These are phyloP conservation scores for Drosophila lacertosa DNA, from an alignment of 1,140 invertebrate species.

Conservation along the genomic window DNA sequence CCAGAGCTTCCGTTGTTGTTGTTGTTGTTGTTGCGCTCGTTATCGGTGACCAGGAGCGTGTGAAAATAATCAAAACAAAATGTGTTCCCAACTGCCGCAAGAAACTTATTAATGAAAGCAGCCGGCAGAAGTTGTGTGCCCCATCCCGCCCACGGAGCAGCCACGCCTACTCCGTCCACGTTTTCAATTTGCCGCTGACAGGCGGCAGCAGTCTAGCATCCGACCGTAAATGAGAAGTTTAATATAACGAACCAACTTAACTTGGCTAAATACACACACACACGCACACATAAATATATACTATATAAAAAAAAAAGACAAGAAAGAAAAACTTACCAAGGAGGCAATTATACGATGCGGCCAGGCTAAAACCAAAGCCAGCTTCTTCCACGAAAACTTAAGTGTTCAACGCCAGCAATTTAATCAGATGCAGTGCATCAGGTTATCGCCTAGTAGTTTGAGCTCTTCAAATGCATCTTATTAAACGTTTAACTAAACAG, in stretches of 20 bases:
- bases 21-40: not conserved
- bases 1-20: not conserved
- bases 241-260: slow-evolving; percentile 7
- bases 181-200: slow-evolving; percentile 20
- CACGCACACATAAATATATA: too few species aligned
- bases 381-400: not conserved
- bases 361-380: not conserved
- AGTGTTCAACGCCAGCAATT: not conserved
- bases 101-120: slow-evolving; percentile 38
- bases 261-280: slow-evolving; percentile 9
- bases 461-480: too few species aligned
- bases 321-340: too few species aligned
- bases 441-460: not conserved
- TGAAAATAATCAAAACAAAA: slow-evolving; percentile 34
- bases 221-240: slow-evolving; percentile 19
- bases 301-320: too few species aligned
- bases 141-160: not conserved
- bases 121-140: slow-evolving; percentile 8
- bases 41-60: not conserved
- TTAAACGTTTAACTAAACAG: too few species aligned
- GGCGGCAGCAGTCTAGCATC: not conserved
- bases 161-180: not conserved
- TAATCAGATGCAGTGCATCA: not conserved
- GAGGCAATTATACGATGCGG: not conserved
- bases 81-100: slow-evolving; percentile 27